Evolutionary conservation across 2,113 vertebrate species (phyloP), one percentile per base, ranked within the genome.

Genomic region (Odobenus rosmarus): DNA sequence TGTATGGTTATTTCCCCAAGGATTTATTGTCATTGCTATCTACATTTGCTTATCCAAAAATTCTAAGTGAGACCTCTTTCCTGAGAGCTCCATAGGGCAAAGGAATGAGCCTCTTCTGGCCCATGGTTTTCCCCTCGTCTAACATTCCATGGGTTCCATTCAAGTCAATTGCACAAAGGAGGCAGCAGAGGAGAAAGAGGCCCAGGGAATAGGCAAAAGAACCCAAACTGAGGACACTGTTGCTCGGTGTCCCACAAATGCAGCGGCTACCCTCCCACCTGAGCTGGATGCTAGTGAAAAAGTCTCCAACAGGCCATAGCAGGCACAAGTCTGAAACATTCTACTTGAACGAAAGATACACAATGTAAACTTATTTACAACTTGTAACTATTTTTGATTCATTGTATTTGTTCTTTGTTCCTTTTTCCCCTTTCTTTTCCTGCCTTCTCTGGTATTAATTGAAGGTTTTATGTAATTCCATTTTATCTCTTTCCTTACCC

Each of bases 1-100:
- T 15, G 77, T 36, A 69, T 36, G 36, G 71, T 62, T 71, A 64
- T 51, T 96, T 83, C 67, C 51, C 55, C 36, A 72, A 62, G 15
- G 31, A 26, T 51, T 93, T 91, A 86, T 42, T 90, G 64, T 81
- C 64, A 74, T 74, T 96, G 62, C 62, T 84, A 89, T 67, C 42
- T 94, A 87, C 36, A 93, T 85, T 80, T 71, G 39, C 76, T 96
- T 96, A 46, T 83, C 67, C 89, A 88, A 96, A 96, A 93, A 90
- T 80, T 92, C 76, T 33, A 7, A 88, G 62, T 28, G 69, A 97
- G 77, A 61, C 39, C 86, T 85, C 72, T 96, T 96, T 91, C 72
- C 90, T 95, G 72, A 87, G 62, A 55, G 15, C 42, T 69, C 46
- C 79, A 4, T 4, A 6, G 24, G 21, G 16, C n/a, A 92, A 53